phyloP scores from a whole-genome alignment of 2,797 vertebrate species.

The Zonotrichia albicollis region DNA sequence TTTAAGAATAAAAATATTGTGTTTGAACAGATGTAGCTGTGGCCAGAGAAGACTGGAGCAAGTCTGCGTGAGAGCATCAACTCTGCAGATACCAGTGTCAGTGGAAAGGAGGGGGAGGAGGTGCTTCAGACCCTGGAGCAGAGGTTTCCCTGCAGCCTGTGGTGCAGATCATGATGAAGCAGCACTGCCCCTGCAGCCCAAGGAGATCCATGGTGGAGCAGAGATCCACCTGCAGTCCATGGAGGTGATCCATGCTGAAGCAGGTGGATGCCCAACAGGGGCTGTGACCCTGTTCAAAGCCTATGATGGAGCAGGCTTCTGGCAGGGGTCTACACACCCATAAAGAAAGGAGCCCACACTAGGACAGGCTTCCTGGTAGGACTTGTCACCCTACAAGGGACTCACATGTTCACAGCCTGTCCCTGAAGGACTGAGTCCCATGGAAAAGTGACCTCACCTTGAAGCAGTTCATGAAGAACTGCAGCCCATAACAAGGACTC shows the following conservation, averaged over 20 bases:
- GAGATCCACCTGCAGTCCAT: not conserved
- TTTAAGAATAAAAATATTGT: not conserved
- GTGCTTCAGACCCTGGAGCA: not conserved
- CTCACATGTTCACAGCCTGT: too few relatives aligned
- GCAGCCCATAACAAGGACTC: not conserved
- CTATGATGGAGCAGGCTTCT: not conserved
- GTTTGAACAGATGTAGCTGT: not conserved
- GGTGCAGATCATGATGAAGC: too few relatives aligned
- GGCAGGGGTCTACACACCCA: not conserved
- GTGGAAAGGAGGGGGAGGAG: not conserved
- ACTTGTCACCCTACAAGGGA: not conserved
- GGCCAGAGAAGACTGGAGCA: not conserved
- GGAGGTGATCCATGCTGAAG: not conserved
- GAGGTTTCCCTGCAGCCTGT: accelerated
- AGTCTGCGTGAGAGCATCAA: not conserved
- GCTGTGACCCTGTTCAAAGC: not conserved
- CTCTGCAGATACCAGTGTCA: not conserved
- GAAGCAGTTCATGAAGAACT: not conserved
- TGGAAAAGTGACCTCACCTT: not conserved
- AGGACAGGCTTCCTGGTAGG: not conserved
- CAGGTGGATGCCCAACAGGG: not conserved
- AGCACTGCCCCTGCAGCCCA: not conserved
- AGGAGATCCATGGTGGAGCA: too few relatives aligned
- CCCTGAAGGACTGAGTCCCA: not conserved
- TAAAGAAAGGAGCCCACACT: not conserved